Evolutionary conservation across 2,888 invertebrate genomes (phyloP).

Genomic region (Calliopum simillimum): DNA sequence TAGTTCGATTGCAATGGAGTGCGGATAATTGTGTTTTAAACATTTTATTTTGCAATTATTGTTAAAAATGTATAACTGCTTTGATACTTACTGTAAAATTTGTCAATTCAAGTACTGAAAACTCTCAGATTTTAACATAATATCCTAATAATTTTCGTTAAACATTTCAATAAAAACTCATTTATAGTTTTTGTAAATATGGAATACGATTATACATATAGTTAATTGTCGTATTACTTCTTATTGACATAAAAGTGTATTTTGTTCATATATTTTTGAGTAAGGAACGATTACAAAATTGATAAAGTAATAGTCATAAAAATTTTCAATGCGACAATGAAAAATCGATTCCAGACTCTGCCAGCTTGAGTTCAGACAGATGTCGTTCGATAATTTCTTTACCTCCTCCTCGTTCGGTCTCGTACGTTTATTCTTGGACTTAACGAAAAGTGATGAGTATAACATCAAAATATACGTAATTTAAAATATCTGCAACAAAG

Average conservation of each 20-base stretch:
- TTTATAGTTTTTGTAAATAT: background rate
- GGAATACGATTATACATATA: background rate
- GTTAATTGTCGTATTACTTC: background rate
- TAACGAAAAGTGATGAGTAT: background rate
- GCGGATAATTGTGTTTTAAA: background rate
- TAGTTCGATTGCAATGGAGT: background rate
- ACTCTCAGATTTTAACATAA: background rate
- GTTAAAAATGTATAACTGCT: slow-evolving; percentile 6
- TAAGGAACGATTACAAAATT: background rate
- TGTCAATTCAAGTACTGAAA: slow-evolving; percentile 1
- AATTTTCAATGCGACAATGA: slow-evolving; percentile 36
- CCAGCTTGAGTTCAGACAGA: slow-evolving; percentile 35
- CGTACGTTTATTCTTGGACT: background rate
- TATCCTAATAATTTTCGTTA: background rate
- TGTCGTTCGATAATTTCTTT: slow-evolving; percentile 40
- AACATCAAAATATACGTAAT: too few relatives aligned
- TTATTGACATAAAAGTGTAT: background rate
- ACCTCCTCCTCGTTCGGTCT: slow-evolving; percentile 2
- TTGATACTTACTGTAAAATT: background rate
- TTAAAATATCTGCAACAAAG: too few relatives aligned
- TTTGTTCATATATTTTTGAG: background rate
- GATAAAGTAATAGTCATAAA: background rate
- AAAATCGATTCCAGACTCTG: slow-evolving; percentile 53
- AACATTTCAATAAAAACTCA: background rate
- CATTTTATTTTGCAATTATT: slow-evolving; percentile 4